phyloP scores from a whole-genome alignment of 1,140 invertebrate species.

The Drosophila takahashii region DNA sequence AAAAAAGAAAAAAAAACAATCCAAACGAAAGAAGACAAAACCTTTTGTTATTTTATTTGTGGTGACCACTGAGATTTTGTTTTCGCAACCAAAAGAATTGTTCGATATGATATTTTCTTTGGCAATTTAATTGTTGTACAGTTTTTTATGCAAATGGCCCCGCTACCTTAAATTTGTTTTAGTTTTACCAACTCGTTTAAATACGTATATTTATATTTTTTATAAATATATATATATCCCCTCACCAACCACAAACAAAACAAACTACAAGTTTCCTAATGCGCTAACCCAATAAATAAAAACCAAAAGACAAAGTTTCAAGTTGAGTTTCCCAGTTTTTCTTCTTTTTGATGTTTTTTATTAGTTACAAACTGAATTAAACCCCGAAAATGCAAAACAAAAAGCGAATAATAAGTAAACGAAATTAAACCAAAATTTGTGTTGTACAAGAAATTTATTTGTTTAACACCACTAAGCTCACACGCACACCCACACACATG shows the following conservation, averaged over 20 bases:
- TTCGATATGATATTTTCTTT: conserved; percentile 46
- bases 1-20: conserved; percentile 54
- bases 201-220: conserved; percentile 22
- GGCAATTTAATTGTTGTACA: conserved; percentile 73
- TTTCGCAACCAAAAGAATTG: conserved; percentile 82
- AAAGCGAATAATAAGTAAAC: conserved; percentile 14
- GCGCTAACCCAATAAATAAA: conserved; percentile 36
- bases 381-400: conserved; percentile 26
- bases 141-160: conserved; percentile 78
- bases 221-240: conserved; percentile 23
- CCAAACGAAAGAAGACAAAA: conserved; percentile 34
- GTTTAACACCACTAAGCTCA: conserved; percentile 75
- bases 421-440: conserved; percentile 54
- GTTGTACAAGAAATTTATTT: conserved; percentile 76
- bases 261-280: conserved; percentile 23
- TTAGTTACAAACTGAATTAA: conserved; percentile 54
- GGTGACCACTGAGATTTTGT: conserved; percentile 55
- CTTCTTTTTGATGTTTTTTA: conserved; percentile 51
- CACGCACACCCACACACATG: conserved; percentile 32
- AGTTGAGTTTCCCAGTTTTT: conserved; percentile 68
- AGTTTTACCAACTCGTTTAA: conserved; percentile 54
- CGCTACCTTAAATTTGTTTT: conserved; percentile 84
- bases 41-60: conserved; percentile 57
- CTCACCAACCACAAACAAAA: conserved; percentile 30
- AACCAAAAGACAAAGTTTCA: conserved; percentile 55